phyloP scores from a whole-genome alignment of 2,113 vertebrate genomes.

The Gasterosteus nipponicus region DNA sequence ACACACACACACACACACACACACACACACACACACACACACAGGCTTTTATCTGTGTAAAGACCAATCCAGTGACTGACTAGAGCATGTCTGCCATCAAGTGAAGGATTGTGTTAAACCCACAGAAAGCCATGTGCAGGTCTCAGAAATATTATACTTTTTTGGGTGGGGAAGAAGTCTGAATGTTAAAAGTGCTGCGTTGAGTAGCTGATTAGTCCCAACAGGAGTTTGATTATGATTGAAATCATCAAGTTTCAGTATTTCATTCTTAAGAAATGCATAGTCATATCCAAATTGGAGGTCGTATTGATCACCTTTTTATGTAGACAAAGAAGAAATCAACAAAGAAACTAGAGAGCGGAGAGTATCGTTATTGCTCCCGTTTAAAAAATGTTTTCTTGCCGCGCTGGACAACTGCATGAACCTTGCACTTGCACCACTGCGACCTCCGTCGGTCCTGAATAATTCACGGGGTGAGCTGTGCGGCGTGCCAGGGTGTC shows the following conservation, averaged over 20 bases:
- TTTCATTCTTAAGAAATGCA: neutral
- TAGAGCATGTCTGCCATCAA: neutral
- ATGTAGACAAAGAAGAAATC: neutral
- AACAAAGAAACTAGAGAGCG: neutral
- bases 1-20: constrained; percentile 12
- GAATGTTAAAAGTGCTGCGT: neutral
- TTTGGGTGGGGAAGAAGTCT: neutral
- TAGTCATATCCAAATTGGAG: neutral
- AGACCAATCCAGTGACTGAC: neutral
- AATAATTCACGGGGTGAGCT: constrained; percentile 73
- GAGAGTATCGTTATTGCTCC: neutral
- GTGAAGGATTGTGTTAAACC: neutral
- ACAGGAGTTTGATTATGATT: neutral
- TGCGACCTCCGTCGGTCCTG: constrained; percentile 43
- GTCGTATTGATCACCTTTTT: neutral
- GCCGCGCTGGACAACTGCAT: neutral
- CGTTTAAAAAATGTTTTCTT: neutral
- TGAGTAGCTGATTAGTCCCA: neutral
- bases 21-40: neutral
- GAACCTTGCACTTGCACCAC: neutral
- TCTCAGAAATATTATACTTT: neutral
- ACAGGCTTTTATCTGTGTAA: constrained; percentile 18
- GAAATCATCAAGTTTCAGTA: neutral
- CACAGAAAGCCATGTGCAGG: neutral
- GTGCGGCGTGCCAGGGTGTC: constrained; percentile 50